phyloP scores from a whole-genome alignment of 1,140 invertebrate species.

The Cydia strobilella region DNA sequence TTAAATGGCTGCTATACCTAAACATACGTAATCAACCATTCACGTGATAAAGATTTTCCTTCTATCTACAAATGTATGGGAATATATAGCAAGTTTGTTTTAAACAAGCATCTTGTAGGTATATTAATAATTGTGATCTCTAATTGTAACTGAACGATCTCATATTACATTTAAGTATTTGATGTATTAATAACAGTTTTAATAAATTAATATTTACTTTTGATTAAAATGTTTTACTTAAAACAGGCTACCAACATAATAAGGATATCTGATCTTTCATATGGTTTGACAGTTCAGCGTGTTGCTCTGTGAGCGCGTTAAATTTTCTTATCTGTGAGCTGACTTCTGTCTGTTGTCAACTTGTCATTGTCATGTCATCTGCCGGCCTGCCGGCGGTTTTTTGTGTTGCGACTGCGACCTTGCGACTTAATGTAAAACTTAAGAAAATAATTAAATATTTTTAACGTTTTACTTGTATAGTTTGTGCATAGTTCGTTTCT shows the following conservation, averaged over 20 bases:
- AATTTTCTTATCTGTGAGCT: background rate
- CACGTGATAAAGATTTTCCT: background rate
- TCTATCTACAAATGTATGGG: background rate
- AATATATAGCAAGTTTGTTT: background rate
- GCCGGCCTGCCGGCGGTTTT: constrained; percentile 6
- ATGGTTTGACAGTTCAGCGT: background rate
- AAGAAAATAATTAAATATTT: background rate
- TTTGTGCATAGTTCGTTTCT: background rate
- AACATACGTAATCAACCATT: no score
- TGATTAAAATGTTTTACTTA: background rate
- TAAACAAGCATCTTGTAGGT: background rate
- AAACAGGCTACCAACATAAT: no score
- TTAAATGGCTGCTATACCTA: background rate
- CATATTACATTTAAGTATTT: background rate
- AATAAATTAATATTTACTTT: constrained; percentile 5
- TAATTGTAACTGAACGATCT: background rate
- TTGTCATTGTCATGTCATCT: no score
- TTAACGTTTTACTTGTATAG: background rate
- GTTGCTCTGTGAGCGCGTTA: background rate
- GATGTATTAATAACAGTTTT: background rate
- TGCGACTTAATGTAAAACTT: no score
- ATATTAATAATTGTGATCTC: constrained; percentile 12
- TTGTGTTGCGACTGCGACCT: background rate
- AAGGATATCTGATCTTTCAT: no score
- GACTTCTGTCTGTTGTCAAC: background rate